These are phyloP conservation scores for Vimba vimba DNA, from an alignment of 2,113 vertebrate genomes.

Conservation along the genomic window DNA sequence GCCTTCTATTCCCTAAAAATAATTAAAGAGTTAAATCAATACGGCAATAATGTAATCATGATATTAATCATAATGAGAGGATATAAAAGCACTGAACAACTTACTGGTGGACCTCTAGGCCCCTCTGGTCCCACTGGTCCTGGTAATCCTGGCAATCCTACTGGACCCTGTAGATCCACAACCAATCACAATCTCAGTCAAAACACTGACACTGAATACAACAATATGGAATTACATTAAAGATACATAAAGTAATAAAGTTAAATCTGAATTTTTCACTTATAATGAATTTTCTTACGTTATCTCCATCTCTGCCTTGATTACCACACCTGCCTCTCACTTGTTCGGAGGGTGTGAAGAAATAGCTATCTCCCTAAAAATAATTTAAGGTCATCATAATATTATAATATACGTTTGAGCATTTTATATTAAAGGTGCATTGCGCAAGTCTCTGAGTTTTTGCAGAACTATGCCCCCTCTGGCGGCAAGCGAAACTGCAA, in stretches of 20 bases:
- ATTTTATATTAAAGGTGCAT: neutral
- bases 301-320: slow-evolving; percentile 4
- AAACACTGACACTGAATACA: neutral
- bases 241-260: neutral
- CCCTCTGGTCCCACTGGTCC: slow-evolving; percentile 65
- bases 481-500: too few species aligned
- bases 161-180: slow-evolving; percentile 59
- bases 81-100: neutral
- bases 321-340: neutral
- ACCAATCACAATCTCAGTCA: neutral
- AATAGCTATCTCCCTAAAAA: slow-evolving; percentile 8
- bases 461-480: too few species aligned
- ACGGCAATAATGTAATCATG: neutral
- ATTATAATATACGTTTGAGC: neutral
- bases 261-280: neutral
- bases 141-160: slow-evolving; percentile 55
- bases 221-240: neutral
- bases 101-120: slow-evolving; percentile 58
- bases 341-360: neutral
- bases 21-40: neutral
- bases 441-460: too few species aligned
- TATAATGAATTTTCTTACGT: neutral
- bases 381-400: neutral
- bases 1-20: slow-evolving; percentile 64
- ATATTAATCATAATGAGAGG: neutral